Evolutionary conservation across 2,113 vertebrate species (phyloP).

Genomic region (Leucosticte australis): DNA sequence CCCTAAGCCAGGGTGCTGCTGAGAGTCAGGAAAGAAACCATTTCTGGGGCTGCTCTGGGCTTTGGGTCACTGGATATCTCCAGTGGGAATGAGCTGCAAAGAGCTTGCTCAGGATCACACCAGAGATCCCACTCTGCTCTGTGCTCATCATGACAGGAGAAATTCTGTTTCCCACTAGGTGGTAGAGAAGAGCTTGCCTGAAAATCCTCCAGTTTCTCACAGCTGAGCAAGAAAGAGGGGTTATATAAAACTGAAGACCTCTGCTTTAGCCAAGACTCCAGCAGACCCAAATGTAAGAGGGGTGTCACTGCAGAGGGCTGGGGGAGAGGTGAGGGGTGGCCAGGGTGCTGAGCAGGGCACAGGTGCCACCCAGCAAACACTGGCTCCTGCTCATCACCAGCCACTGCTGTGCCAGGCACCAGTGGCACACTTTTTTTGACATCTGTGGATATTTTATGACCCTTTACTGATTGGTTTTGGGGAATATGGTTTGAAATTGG

Average conservation of each 20-base stretch:
- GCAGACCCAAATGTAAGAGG: not conserved
- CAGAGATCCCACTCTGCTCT: accelerated
- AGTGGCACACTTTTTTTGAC: not conserved
- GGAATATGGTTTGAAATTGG: not conserved
- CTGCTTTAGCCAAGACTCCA: not conserved
- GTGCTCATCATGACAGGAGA: not conserved
- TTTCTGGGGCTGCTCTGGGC: not conserved
- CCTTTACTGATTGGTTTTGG: not conserved
- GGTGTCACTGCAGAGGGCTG: not conserved
- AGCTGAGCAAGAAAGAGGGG: not conserved
- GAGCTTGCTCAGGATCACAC: not conserved
- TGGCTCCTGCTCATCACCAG: not conserved
- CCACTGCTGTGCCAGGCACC: not conserved
- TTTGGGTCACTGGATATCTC: not conserved
- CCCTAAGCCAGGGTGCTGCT: not conserved
- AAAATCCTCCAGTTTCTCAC: not conserved
- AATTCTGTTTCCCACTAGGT: conserved; percentile 39
- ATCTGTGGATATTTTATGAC: not conserved
- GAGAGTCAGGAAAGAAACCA: not conserved
- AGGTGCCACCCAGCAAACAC: not conserved
- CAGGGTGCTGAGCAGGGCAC: accelerated
- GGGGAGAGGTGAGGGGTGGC: not conserved
- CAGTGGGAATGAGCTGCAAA: not conserved
- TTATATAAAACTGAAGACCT: accelerated
- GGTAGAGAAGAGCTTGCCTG: conserved; percentile 53